Base-by-base conservation (phyloP, 1,140 invertebrate species). In the Sipha flava region DNA sequence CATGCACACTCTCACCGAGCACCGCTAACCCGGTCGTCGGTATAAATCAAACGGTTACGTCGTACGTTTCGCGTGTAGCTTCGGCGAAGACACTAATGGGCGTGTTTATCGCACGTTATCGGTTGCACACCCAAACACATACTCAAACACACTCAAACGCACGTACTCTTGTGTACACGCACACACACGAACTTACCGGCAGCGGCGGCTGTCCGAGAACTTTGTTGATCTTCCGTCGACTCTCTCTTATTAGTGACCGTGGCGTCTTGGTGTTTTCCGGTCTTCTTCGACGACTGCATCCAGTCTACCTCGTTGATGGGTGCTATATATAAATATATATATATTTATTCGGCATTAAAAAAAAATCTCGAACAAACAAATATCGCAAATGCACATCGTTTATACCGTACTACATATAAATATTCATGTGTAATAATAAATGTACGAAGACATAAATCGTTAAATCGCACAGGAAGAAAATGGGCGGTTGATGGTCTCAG, bases 251-350 rank as follows among this genome's bases (percentile, higher is more conserved):
- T 18, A 23, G 72, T 52, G 21, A 1, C 72, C 45, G 7, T 37
- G 31, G 72, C 72, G 49, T 77, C 72, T n/a, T 34, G 31, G 26
- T 73, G 16, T 57, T 77, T 77, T 77, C 72, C 72, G 72, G 72
- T 77, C 21, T 57, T 77, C 34, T 77, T 77, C 49, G 72, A 18
- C n/a, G 45, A 5, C 54, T 14, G 34, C 26, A 31, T 77, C 34
- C 72, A 52, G 52, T 77, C 72, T 52, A 77, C 29, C 4, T 77
- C 72, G 72, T 77, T 77, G 47, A n/a, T 34, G 52, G 52, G 34
- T 2, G 23, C 72, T 77, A 3, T 16, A 37, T 4, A 23, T 10
- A 23, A 23, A 37, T 4, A 40, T 40, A 40, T 4, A 40, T 10
- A 10, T n/a, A n/a, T n/a, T n/a, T n/a, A n/a, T n/a, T n/a, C n/a